Conservation (phyloP, 2,888 invertebrate genomes). For the Rhogogaster chlorosoma region DNA sequence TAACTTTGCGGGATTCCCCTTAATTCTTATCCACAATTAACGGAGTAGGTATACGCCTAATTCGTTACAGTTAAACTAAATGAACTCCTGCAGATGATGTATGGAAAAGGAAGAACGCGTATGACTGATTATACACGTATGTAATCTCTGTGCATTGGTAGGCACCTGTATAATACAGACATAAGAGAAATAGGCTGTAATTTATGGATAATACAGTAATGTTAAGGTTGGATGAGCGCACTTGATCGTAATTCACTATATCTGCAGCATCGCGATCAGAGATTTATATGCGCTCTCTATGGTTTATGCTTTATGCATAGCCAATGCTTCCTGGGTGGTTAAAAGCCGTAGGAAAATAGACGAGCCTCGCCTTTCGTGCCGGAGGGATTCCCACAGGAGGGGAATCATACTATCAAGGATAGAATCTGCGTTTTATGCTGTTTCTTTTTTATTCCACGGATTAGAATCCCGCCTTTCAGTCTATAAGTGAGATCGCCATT, state of each 20-base stretch:
- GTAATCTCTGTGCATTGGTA: no score
- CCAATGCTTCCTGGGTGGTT: conserved; percentile 35
- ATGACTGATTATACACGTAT: background rate
- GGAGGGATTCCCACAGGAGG: conserved; percentile 13
- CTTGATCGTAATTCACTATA: conserved; percentile 34
- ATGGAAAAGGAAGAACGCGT: background rate
- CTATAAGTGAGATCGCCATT: conserved; percentile 18
- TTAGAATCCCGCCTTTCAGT: background rate
- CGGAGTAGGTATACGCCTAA: background rate
- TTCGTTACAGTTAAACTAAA: background rate
- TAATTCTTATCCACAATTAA: background rate
- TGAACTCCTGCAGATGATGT: background rate
- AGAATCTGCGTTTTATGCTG: conserved; percentile 3
- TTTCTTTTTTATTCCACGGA: background rate
- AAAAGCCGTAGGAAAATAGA: background rate
- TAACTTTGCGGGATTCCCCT: background rate
- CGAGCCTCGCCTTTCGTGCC: background rate
- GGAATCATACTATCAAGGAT: conserved; percentile 2
- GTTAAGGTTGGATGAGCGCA: conserved; percentile 17
- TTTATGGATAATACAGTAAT: conserved; percentile 22
- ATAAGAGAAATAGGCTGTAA: background rate
- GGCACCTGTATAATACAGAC: background rate
- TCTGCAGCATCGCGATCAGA: conserved; percentile 20
- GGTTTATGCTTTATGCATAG: conserved; percentile 23
- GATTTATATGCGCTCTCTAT: conserved; percentile 18